Percentiles rank a stretch among this genome's conserved stretches.
phyloP scores from a whole-genome alignment of 2,113 vertebrate genomes.

The Anser brachyrhynchus region DNA sequence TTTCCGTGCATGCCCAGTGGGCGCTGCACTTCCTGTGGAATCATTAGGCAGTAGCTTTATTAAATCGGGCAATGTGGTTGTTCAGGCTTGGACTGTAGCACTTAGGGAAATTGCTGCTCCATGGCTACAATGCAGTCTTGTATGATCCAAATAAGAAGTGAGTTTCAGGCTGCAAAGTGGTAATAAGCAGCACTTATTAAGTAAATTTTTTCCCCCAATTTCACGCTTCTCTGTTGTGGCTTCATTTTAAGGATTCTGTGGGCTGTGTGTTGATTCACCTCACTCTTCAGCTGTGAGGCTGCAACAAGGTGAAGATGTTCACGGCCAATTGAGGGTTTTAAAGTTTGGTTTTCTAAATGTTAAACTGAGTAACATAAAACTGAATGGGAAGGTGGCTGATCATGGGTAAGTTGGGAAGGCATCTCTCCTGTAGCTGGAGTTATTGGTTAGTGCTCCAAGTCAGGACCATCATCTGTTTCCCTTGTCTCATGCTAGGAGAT shows the following conservation, averaged over 20 bases:
- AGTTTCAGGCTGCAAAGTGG: not conserved
- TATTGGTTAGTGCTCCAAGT: not conserved
- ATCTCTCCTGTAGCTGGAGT: not conserved
- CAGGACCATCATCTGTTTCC: not conserved
- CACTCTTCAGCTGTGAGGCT: not conserved
- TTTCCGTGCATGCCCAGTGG: not conserved
- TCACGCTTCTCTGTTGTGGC: not conserved
- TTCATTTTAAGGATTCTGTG: not conserved
- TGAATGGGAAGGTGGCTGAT: not conserved
- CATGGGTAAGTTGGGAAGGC: not conserved
- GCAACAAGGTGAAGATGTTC: not conserved
- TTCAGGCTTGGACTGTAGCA: not conserved
- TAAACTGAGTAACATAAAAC: not conserved
- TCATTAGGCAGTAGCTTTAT: not conserved
- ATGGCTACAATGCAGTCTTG: not conserved
- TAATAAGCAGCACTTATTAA: not conserved
- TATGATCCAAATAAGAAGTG: not conserved
- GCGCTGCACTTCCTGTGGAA: not conserved
- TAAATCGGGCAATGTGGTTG: not conserved
- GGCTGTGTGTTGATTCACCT: not conserved
- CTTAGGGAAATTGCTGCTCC: not conserved
- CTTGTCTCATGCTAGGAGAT: not conserved
- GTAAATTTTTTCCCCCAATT: not conserved
- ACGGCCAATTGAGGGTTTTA: not conserved
- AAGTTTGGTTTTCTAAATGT: not conserved